phyloP scores from a whole-genome alignment of 92 coral and sea anemone genomes.

The Epizoanthus rinbou region DNA sequence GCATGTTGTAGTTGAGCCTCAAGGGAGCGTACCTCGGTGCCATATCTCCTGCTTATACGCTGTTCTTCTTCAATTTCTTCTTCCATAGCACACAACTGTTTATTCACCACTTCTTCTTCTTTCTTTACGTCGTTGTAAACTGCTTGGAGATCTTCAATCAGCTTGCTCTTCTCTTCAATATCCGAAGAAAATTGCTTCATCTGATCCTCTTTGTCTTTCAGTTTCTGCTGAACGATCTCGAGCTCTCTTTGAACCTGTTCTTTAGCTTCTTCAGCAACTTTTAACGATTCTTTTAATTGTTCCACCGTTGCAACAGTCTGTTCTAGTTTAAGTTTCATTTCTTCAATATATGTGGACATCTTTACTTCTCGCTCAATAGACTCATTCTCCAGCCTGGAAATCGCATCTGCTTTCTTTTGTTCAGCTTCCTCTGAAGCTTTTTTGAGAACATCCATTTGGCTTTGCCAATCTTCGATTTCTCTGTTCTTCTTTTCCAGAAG shows the following conservation, averaged over 20 bases:
- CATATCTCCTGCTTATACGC: constrained; percentile 71
- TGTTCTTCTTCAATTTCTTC: constrained; percentile 68
- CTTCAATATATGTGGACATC: constrained; percentile 44
- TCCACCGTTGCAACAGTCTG: constrained; percentile 41
- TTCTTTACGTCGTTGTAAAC: constrained; percentile 50
- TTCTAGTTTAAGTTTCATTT: constrained; percentile 40
- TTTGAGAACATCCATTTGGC: constrained; percentile 44
- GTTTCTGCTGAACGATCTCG: constrained; percentile 38
- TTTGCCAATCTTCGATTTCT: constrained; percentile 26
- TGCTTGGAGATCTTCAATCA: constrained; percentile 58
- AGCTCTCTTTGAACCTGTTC: constrained; percentile 32
- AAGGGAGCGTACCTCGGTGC: constrained; percentile 82
- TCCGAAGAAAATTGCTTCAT: constrained; percentile 50
- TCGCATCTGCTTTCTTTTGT: constrained; percentile 31
- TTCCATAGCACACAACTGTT: constrained; percentile 56
- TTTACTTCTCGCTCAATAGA: constrained; percentile 42
- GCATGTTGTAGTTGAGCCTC: constrained; percentile 92
- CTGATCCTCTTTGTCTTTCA: constrained; percentile 50
- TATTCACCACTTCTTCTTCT: constrained; percentile 44
- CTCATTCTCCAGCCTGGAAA: constrained; percentile 12
- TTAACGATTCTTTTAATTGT: constrained; percentile 38
- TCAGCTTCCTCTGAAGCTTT: constrained; percentile 20
- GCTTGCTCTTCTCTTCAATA: constrained; percentile 61
- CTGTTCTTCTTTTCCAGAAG: constrained; percentile 19
- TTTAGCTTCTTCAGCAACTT: constrained; percentile 39